Evolutionary conservation across 2,797 vertebrate species (phyloP).

Genomic region (Sebastes trivittatus): DNA sequence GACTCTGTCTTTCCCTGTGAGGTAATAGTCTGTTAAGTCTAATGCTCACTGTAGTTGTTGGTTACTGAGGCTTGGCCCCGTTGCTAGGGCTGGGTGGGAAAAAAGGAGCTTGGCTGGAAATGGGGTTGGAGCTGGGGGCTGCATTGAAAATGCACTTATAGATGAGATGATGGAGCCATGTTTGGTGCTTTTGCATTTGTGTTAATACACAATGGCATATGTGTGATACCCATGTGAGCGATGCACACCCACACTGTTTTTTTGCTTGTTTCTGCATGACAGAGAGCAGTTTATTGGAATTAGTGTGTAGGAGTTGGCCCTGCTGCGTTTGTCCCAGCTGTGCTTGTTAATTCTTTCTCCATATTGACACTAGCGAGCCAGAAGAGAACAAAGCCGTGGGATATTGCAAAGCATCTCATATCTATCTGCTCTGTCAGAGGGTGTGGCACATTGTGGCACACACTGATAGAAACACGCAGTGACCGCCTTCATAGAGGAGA

Average conservation of each 20-base stretch:
- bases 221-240: neutral
- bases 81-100: conserved; percentile 57
- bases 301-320: conserved; percentile 43
- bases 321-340: conserved; percentile 64
- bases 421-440: conserved; percentile 40
- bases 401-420: conserved; percentile 36
- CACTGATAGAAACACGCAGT: conserved; percentile 13
- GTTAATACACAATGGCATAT: conserved; percentile 25
- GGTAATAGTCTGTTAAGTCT: conserved; percentile 78
- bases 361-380: conserved; percentile 53
- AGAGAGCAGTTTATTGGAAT: conserved; percentile 42
- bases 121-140: conserved; percentile 19
- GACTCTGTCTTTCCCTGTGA: conserved; percentile 78
- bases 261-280: conserved; percentile 27
- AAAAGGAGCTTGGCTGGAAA: conserved; percentile 45
- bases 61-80: conserved; percentile 55
- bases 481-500: neutral
- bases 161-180: conserved; percentile 26
- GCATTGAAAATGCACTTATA: conserved; percentile 16
- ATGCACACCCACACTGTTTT: conserved; percentile 8
- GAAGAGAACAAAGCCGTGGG: conserved; percentile 30
- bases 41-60: conserved; percentile 66
- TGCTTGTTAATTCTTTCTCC: conserved; percentile 64
- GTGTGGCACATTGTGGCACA: conserved; percentile 37
- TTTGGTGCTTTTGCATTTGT: conserved; percentile 5